Evolutionary conservation across 2,888 invertebrate species (phyloP).

Genomic region (Euspilapteryx auroguttella): DNA sequence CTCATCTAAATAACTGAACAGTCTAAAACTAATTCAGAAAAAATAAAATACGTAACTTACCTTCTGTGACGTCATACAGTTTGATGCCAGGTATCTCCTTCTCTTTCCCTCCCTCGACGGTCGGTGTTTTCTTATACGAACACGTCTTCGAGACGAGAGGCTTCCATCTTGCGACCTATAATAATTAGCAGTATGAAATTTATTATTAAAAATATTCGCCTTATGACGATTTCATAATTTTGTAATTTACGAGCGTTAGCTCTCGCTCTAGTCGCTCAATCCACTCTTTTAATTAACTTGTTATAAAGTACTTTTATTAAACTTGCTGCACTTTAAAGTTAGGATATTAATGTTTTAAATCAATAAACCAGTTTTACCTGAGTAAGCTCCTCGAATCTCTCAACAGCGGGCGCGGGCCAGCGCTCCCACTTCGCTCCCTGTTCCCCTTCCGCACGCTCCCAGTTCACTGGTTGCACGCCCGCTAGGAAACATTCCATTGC

Average conservation of each 20-base stretch:
- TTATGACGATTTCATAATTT: no score
- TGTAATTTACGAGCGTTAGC: no score
- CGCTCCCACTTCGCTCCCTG: slow-evolving; percentile 31
- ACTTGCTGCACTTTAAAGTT: no score
- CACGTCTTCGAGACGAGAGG: slow-evolving; percentile 74
- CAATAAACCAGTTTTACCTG: slow-evolving; percentile 43
- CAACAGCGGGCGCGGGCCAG: slow-evolving; percentile 67
- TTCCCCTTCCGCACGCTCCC: slow-evolving; percentile 13
- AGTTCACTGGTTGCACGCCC: slow-evolving; percentile 63
- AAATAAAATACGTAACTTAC: no score
- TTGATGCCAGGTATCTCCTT: slow-evolving; percentile 78
- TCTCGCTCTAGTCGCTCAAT: no score
- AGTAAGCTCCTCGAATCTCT: slow-evolving; percentile 70
- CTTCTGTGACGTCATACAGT: slow-evolving; percentile 69
- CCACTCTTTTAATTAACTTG: no score
- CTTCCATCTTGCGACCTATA: slow-evolving; percentile 81
- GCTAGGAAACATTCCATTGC: slow-evolving; percentile 87
- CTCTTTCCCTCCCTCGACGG: slow-evolving; percentile 59
- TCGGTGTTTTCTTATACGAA: slow-evolving; percentile 64
- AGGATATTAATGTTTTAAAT: no score
- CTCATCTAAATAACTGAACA: no score
- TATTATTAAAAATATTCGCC: no score
- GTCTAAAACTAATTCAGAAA: no score
- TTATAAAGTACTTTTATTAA: no score
- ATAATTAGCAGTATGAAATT: no score